Percentiles rank a stretch among this genome's conserved stretches.
Conservation (phyloP, 2,797 vertebrate genomes). For the Coendou prehensilis region DNA sequence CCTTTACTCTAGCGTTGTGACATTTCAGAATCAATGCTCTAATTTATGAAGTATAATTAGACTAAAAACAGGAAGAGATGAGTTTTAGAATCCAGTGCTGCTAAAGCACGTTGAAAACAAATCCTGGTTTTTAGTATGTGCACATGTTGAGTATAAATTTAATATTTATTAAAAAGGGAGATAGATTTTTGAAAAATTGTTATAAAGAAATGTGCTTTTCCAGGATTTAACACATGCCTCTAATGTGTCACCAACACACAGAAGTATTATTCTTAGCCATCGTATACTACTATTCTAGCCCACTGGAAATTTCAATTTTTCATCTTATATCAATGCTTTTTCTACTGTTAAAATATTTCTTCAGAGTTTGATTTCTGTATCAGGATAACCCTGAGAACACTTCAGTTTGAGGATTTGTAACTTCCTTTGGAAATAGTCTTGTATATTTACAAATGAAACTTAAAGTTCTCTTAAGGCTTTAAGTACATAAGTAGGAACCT, state of each 20-base stretch:
- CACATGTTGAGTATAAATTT: constrained; percentile 64
- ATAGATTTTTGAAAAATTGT: constrained; percentile 64
- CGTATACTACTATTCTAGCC: constrained; percentile 58
- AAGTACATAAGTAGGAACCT: constrained; percentile 63
- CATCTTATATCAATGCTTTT: constrained; percentile 62
- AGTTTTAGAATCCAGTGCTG: constrained; percentile 81
- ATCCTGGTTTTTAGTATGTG: constrained; percentile 72
- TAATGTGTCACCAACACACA: constrained; percentile 59
- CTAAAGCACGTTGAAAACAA: constrained; percentile 72
- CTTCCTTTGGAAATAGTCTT: constrained; percentile 54
- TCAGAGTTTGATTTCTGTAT: constrained; percentile 69
- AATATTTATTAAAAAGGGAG: constrained; percentile 72
- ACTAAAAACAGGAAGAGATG: constrained; percentile 29
- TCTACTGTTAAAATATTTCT: constrained; percentile 69
- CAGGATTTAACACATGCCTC: constrained; percentile 68
- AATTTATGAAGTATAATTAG: background rate
- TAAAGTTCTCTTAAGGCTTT: constrained; percentile 46
- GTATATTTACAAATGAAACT: constrained; percentile 35
- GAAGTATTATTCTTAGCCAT: constrained; percentile 81
- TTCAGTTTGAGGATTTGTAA: constrained; percentile 67
- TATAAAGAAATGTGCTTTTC: constrained; percentile 88
- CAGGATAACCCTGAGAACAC: constrained; percentile 52
- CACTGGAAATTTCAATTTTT: constrained; percentile 49
- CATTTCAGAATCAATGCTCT: constrained; percentile 31
- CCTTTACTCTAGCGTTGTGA: constrained; percentile 7